phyloP scores from a whole-genome alignment of 2,113 vertebrate species.

The Mugil cephalus region DNA sequence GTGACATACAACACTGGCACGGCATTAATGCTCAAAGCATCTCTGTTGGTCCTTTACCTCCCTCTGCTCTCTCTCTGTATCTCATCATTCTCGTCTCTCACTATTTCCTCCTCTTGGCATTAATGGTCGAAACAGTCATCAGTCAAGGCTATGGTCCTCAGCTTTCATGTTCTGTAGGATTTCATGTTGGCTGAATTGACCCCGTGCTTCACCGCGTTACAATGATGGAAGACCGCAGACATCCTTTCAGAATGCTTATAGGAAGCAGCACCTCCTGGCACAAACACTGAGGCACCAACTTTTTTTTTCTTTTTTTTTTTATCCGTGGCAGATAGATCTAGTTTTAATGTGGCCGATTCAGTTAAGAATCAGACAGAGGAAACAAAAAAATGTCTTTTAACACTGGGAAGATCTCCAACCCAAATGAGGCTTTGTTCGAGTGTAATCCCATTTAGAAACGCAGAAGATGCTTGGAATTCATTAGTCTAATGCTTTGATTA shows the following conservation, averaged over 20 bases:
- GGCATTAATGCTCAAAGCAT: constrained; percentile 54
- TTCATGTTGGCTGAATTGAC: constrained; percentile 67
- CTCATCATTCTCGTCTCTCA: constrained; percentile 55
- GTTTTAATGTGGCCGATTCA: constrained; percentile 70
- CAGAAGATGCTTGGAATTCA: constrained; percentile 65
- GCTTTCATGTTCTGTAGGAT: constrained; percentile 63
- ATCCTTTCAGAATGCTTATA: constrained; percentile 48
- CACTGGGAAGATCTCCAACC: constrained; percentile 47
- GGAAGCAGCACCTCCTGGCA: constrained; percentile 64
- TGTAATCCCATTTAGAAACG: constrained; percentile 57
- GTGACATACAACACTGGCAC: constrained; percentile 69
- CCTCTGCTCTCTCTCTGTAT: constrained; percentile 44
- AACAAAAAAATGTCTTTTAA: constrained; percentile 61
- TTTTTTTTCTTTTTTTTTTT: constrained; percentile 44
- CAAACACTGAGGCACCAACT: constrained; percentile 50
- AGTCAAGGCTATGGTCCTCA: constrained; percentile 58
- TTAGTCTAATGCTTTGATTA: constrained; percentile 55
- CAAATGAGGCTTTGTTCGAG: constrained; percentile 63
- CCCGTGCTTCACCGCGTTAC: constrained; percentile 42
- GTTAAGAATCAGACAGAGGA: constrained; percentile 50
- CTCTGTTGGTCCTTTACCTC: constrained; percentile 52
- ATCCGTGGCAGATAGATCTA: constrained; percentile 62
- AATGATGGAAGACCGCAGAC: constrained; percentile 66
- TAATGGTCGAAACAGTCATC: constrained; percentile 57
- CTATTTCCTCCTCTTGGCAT: constrained; percentile 57